Evolutionary conservation across 37 sponge, comb jelly and placozoan genomes (phyloP), one percentile per base, ranked within the genome.

Genomic region (Chondrosia reniformis): DNA sequence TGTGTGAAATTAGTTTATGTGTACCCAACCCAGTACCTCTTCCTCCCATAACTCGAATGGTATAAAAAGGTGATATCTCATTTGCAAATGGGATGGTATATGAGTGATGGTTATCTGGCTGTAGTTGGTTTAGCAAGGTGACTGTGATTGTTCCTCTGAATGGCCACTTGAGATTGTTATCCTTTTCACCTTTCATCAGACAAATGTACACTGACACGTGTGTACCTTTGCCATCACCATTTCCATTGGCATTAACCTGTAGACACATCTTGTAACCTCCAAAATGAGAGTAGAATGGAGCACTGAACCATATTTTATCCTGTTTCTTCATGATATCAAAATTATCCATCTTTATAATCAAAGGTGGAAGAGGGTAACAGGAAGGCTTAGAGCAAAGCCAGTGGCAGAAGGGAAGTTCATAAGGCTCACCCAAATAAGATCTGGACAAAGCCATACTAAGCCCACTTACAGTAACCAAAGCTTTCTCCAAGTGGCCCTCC

Each of bases 201-300:
- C 74, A 78, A 54, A 79, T 24, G 64, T 44, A 74, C 22, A 85
- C 55, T 3, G 80, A 74, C 19, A 85, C 49, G 41, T 85, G 85
- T 27, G 80, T 85, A 1, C 80, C 79, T 74, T 74, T 79, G 3
- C 80, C 80, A 0, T 31, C 45, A 3, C 76, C 76, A 9, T 64
- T 43, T 1, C 85, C 85, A 85, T 79, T 79, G 2, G 72, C 67
- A 31, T 79, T 75, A 24, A 85, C 63, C 0, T 38, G 65, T 15
- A 85, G 63, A 38, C 80, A 37, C 79, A 85, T 66, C 57, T 74
- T 55, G 76, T 85, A 85, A n/a, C 85, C 85, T 28, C 64, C 24
- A 31, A 66, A 66, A 13, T 33, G 39, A 28, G 78, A 33, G 62
- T 77, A 58, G 63, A 85, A 71, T 4, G 80, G 77, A 44, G 61